phyloP scores from a whole-genome alignment of 2,888 invertebrate genomes.

The Synanthedon myopaeformis region DNA sequence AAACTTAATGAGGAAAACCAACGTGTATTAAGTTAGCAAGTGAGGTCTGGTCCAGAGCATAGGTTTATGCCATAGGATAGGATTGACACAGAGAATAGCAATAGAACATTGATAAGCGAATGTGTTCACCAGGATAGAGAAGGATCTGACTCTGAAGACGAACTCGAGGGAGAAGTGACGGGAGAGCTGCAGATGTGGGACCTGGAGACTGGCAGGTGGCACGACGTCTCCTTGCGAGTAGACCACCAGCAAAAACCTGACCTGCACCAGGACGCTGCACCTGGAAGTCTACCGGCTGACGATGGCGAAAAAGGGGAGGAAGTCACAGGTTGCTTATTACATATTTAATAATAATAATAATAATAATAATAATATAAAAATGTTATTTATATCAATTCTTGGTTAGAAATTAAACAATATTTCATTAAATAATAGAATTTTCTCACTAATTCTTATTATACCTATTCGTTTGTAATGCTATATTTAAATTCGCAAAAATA shows the following conservation, averaged over 20 bases:
- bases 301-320: conserved; percentile 13
- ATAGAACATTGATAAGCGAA: background rate
- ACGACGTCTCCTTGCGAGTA: conserved; percentile 57
- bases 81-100: background rate
- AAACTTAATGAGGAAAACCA: too few relatives aligned
- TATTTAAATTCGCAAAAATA: too few relatives aligned
- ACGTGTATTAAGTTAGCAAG: too few relatives aligned
- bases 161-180: conserved; percentile 81
- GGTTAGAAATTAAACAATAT: too few relatives aligned
- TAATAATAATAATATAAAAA: too few relatives aligned
- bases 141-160: conserved; percentile 84
- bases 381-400: background rate
- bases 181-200: conserved; percentile 85
- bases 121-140: conserved; percentile 56
- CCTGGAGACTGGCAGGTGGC: conserved; percentile 80
- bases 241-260: background rate
- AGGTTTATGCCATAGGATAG: background rate
- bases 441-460: too few relatives aligned
- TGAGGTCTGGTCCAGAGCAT: too few relatives aligned
- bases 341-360: too few relatives aligned
- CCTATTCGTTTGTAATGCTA: too few relatives aligned
- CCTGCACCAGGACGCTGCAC: background rate
- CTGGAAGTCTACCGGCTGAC: conserved; percentile 18
- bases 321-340: conserved; percentile 17
- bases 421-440: too few relatives aligned